Conservation (phyloP, 2,113 vertebrate species). For the Asarcornis scutulata region DNA sequence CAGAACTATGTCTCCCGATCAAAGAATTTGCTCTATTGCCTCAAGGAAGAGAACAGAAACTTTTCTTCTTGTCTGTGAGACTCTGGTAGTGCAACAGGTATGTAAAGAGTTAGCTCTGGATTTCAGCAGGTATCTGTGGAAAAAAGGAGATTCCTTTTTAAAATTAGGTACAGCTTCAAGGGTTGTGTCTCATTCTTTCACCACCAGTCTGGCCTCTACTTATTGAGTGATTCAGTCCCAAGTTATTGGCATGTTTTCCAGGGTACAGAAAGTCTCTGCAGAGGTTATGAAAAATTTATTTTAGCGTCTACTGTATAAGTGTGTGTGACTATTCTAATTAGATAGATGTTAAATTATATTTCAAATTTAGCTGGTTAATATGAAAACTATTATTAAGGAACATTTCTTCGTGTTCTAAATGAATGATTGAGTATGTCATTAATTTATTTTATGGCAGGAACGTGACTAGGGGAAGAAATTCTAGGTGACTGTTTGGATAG, state of each 20-base stretch:
- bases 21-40: neutral
- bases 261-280: neutral
- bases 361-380: constrained; percentile 46
- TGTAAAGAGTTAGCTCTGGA: neutral
- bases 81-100: neutral
- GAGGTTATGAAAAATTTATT: constrained; percentile 22
- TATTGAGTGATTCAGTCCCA: neutral
- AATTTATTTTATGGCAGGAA: constrained; percentile 59
- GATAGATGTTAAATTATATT: constrained; percentile 30
- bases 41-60: neutral
- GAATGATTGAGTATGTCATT: constrained; percentile 57
- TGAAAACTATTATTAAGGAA: constrained; percentile 45
- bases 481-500: constrained; percentile 54
- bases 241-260: neutral
- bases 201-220: neutral
- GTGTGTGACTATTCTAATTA: constrained; percentile 15
- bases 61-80: neutral
- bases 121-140: neutral
- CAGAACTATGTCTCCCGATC: neutral
- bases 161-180: neutral
- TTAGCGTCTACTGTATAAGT: neutral
- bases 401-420: constrained; percentile 27
- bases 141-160: neutral
- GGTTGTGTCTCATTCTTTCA: neutral
- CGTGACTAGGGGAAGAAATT: constrained; percentile 58